Conservation (phyloP, 2,797 vertebrate species). For the Urosaurus nigricauda region DNA sequence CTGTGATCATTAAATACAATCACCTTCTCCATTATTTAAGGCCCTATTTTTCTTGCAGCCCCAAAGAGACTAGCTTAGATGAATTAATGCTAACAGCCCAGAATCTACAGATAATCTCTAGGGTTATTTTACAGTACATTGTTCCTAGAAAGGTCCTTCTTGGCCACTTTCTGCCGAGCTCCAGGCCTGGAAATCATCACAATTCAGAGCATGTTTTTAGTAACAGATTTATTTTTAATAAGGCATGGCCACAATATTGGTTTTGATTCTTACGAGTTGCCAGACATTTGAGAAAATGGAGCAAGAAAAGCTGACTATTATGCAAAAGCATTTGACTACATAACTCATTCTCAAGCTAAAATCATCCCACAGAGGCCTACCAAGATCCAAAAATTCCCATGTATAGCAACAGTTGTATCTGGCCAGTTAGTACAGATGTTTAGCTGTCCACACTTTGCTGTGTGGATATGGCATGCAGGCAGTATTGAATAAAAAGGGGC, state of each 20-base stretch:
- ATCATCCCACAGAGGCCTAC: not conserved
- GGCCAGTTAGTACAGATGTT: not conserved
- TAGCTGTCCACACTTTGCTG: not conserved
- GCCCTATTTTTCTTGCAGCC: constrained; percentile 60
- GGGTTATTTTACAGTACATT: fast-evolving
- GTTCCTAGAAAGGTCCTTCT: constrained; percentile 49
- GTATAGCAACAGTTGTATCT: not conserved
- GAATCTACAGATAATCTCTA: constrained; percentile 41
- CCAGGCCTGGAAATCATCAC: constrained; percentile 67
- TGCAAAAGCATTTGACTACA: constrained; percentile 53
- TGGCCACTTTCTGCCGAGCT: constrained; percentile 44
- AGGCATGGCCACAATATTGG: constrained; percentile 66
- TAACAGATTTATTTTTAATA: constrained; percentile 67
- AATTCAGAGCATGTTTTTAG: constrained; percentile 34
- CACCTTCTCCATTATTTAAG: constrained; percentile 53
- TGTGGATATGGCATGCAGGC: not conserved
- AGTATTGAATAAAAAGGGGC: not conserved
- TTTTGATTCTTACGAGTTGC: constrained; percentile 58
- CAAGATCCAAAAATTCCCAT: constrained; percentile 1
- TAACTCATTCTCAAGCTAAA: constrained; percentile 39
- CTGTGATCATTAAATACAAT: constrained; percentile 48
- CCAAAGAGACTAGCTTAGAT: constrained; percentile 49
- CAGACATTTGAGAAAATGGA: constrained; percentile 63
- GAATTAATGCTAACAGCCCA: constrained; percentile 55
- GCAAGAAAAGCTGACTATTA: constrained; percentile 51